These are phyloP conservation scores for Erebia ligea DNA, from an alignment of 2,888 invertebrate species.

Conservation along the genomic window DNA sequence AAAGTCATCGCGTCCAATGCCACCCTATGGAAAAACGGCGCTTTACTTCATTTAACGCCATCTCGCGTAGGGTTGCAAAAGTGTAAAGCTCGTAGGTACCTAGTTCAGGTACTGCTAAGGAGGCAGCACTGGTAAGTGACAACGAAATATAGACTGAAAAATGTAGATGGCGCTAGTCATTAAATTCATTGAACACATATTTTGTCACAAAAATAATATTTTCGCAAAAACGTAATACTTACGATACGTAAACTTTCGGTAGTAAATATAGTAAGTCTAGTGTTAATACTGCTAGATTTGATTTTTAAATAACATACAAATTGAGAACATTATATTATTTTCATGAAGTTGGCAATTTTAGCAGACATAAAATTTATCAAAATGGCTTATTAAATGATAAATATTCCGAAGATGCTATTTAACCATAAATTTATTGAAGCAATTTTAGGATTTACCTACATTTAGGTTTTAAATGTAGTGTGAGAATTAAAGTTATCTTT, in stretches of 20 bases:
- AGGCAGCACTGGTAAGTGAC: constrained; percentile 23
- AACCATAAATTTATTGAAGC: constrained; percentile 2
- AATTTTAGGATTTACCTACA: background rate
- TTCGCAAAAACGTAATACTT: background rate
- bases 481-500: no score
- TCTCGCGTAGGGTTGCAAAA: constrained; percentile 45
- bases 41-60: constrained; percentile 40
- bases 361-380: background rate
- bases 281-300: no score
- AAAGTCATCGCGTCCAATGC: background rate
- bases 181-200: background rate
- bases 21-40: background rate
- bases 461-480: background rate
- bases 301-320: background rate
- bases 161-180: constrained; percentile 33
- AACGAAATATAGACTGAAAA: background rate
- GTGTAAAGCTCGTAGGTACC: background rate
- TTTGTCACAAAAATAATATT: background rate
- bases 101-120: background rate
- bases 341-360: background rate
- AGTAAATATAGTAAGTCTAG: background rate
- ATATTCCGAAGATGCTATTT: background rate
- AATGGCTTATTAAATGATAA: background rate
- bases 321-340: no score
- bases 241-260: background rate